Evolutionary conservation across 2,797 vertebrate genomes (phyloP), one percentile per base, ranked within the genome.

Genomic region (Siniperca obscura): DNA sequence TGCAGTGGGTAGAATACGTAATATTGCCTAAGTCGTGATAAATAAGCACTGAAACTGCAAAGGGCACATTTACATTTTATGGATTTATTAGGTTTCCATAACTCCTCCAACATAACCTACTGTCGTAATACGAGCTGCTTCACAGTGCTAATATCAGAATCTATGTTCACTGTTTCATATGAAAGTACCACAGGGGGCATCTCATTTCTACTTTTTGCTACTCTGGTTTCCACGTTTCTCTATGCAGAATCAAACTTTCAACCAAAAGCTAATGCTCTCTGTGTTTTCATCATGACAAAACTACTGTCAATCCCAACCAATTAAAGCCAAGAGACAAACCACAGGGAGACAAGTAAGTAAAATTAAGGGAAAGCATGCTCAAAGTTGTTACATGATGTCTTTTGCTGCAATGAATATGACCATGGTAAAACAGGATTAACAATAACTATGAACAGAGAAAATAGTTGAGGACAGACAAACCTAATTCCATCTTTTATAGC

Each of bases 41-140:
- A 56, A 70, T 74, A 22, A 36, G 62, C 22, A 48, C 10, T 66
- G 21, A 30, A 27, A 40, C 67, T 46, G 34, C 27, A 59, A 68
- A 52, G 12, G 27, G 69, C 30, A 57, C 42, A 42, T 59, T 48
- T 68, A 22, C 0, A 36, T 17, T 52, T 13, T 19, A 59, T 36
- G 46, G 19, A 44, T 46, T 76, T 38, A 22, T 74, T 22, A 36
- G 22, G 74, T 21, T 46, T 73, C 10, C 17, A 38, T 62, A n/a
- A 57, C 8, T 10, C 5, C 5, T 55, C 17, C 53, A 40, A 56
- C 48, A 40, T 19, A 59, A 16, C 3, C 38, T 2, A 36, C 27
- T 55, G n/a, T 65, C 1, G 44, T 46, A 19, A 34, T 44, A 46
- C 5, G 1, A 71, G 74, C 53, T 34, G 30, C 10, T 40, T 57